phyloP scores from a whole-genome alignment of 2,113 vertebrate genomes.

The Pteronura brasiliensis region DNA sequence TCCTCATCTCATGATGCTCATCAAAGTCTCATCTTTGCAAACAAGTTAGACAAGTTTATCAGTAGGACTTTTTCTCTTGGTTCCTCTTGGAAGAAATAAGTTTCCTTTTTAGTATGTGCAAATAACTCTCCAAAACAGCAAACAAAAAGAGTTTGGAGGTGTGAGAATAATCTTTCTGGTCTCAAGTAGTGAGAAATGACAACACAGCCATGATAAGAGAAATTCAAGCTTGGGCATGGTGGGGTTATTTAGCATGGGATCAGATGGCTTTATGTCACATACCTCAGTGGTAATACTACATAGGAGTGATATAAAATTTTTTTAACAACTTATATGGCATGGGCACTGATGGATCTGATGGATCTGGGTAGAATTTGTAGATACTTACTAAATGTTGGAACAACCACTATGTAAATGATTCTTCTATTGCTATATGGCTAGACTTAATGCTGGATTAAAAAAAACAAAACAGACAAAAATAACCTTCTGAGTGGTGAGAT shows the following conservation, averaged over 20 bases:
- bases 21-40: neutral
- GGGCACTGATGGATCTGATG: neutral
- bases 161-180: neutral
- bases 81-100: neutral
- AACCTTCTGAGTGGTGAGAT: neutral
- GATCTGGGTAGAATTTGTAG: neutral
- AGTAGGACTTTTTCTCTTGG: neutral
- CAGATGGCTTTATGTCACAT: neutral
- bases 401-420: neutral
- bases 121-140: neutral
- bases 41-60: neutral
- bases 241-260: neutral
- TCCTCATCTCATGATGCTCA: neutral
- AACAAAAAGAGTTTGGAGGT: neutral
- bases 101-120: neutral
- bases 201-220: neutral
- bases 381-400: neutral
- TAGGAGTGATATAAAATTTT: neutral
- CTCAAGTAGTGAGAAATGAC: neutral
- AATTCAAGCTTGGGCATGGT: neutral
- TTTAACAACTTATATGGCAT: neutral
- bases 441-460: neutral
- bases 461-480: neutral
- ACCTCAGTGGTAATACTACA: neutral
- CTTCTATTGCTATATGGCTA: neutral